phyloP scores from a whole-genome alignment of 1,140 invertebrate species.

The Drosophila kepulauana region DNA sequence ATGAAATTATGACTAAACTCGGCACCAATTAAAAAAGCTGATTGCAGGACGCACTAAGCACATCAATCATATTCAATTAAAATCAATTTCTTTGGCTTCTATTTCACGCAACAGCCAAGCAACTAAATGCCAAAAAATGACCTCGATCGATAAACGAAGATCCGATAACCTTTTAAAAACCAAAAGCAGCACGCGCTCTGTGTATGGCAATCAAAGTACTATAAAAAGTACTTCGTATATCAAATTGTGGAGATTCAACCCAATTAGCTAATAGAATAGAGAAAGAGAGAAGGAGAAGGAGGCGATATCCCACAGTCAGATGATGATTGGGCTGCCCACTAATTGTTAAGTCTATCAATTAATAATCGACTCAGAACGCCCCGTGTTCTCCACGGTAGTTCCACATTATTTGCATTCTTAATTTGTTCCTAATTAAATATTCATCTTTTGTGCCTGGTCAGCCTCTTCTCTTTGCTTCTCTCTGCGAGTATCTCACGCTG shows the following conservation, averaged over 20 bases:
- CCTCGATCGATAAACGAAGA: conserved; percentile 37
- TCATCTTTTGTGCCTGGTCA: conserved; percentile 67
- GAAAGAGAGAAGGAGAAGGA: not conserved
- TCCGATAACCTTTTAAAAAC: conserved; percentile 15
- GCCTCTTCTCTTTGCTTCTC: not conserved
- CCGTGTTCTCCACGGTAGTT: conserved; percentile 61
- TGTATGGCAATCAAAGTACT: conserved; percentile 53
- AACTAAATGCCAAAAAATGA: conserved; percentile 60
- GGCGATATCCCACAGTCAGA: conserved; percentile 32
- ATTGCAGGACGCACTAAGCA: conserved; percentile 8
- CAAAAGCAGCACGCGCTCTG: conserved; percentile 46
- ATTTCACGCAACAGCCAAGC: conserved; percentile 68
- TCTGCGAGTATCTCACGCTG: conserved; percentile 70
- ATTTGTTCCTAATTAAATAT: conserved; percentile 83
- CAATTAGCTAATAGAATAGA: conserved; percentile 70
- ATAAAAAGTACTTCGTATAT: not conserved
- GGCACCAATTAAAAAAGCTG: conserved; percentile 10
- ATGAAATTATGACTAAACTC: conserved; percentile 60
- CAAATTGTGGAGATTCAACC: not conserved
- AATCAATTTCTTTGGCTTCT: conserved; percentile 57
- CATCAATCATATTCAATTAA: conserved; percentile 75
- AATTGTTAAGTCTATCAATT: conserved; percentile 78
- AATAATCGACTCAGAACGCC: conserved; percentile 68
- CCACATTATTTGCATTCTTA: conserved; percentile 82
- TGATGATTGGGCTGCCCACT: conserved; percentile 56